phyloP scores from a whole-genome alignment of 2,797 vertebrate genomes.

The Acipenser oxyrinchus region DNA sequence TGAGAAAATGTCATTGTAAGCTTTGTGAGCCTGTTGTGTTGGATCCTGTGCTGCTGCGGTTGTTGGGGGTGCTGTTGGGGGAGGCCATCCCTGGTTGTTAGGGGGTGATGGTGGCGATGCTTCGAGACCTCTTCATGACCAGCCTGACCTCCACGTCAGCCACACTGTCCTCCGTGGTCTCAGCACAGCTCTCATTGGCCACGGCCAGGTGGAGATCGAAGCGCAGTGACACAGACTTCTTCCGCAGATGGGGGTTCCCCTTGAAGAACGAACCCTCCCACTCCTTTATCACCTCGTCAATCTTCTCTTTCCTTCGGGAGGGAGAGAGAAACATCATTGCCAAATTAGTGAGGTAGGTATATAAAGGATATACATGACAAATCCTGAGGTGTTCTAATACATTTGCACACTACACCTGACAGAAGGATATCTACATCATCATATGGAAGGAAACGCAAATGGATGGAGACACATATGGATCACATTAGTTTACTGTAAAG shows the following conservation, averaged over 20 bases:
- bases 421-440: no score
- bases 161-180: constrained; percentile 68
- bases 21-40: not conserved
- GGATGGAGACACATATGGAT: no score
- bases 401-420: no score
- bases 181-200: constrained; percentile 75
- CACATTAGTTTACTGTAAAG: no score
- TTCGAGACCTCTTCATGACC: constrained; percentile 89
- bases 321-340: not conserved
- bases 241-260: constrained; percentile 88
- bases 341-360: no score
- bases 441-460: no score
- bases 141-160: constrained; percentile 89
- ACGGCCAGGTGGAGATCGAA: constrained; percentile 90
- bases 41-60: constrained; percentile 11
- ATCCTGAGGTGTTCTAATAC: no score
- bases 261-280: constrained; percentile 98
- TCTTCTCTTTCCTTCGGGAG: constrained; percentile 81
- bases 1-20: not conserved
- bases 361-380: no score
- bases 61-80: constrained; percentile 3
- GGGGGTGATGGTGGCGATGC: constrained; percentile 80
- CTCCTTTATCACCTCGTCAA: constrained; percentile 89
- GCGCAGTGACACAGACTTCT: constrained; percentile 91
- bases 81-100: constrained; percentile 35